Percentiles rank a stretch among this genome's conserved stretches.
Evolutionary conservation across 2,797 vertebrate species (phyloP).

Genomic region (Salmo trutta): DNA sequence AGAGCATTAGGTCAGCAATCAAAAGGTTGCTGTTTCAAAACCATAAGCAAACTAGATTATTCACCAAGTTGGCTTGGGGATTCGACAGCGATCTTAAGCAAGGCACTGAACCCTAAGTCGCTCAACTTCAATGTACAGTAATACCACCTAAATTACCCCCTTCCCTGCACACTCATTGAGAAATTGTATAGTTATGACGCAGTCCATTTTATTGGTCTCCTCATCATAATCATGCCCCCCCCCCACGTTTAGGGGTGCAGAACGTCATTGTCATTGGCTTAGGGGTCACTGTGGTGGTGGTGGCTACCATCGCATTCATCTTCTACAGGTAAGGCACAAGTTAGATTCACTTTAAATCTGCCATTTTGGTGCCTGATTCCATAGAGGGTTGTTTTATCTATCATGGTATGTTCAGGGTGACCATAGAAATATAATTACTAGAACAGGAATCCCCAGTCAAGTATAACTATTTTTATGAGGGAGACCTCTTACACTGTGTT

Average conservation of each 20-base stretch:
- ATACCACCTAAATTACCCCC: too few relatives aligned
- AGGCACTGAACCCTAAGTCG: too few relatives aligned
- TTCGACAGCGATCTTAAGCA: too few relatives aligned
- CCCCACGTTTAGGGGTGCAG: background rate
- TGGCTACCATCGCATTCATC: slow-evolving; percentile 74
- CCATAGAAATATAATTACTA: background rate
- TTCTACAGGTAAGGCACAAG: slow-evolving; percentile 72
- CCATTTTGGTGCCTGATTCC: background rate
- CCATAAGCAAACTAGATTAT: too few relatives aligned
- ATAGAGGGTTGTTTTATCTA: background rate
- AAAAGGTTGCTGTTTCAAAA: too few relatives aligned
- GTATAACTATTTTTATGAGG: background rate
- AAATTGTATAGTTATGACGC: background rate
- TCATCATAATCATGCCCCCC: background rate
- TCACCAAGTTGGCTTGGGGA: too few relatives aligned
- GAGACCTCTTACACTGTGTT: slow-evolving; percentile 13
- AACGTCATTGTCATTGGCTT: slow-evolving; percentile 61
- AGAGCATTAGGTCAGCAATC: too few relatives aligned
- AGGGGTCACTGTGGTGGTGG: slow-evolving; percentile 64
- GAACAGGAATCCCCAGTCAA: background rate
- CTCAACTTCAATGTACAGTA: too few relatives aligned
- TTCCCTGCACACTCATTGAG: background rate
- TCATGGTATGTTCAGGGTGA: background rate
- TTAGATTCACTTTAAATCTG: background rate
- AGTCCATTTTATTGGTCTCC: background rate